phyloP scores from a whole-genome alignment of 2,888 invertebrate species.

The Villa cingulata region DNA sequence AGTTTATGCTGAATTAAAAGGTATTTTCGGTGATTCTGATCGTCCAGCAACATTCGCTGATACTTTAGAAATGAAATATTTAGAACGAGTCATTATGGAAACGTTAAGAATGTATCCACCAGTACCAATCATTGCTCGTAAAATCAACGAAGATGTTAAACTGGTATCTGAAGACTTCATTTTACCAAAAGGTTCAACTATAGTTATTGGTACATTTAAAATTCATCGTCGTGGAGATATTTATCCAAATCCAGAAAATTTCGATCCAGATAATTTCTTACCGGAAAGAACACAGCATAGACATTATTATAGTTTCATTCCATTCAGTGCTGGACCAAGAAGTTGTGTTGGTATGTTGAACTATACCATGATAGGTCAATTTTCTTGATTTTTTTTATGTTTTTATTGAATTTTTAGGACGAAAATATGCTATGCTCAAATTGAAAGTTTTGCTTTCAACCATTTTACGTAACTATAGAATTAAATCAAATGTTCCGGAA shows the following conservation, averaged over 20 bases:
- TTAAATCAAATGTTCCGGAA: conserved; percentile 49
- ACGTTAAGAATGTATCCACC: conserved; percentile 66
- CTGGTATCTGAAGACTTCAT: conserved; percentile 45
- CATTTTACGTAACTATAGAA: conserved; percentile 52
- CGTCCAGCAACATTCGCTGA: conserved; percentile 63
- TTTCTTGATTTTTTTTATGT: background rate
- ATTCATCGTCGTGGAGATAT: conserved; percentile 52
- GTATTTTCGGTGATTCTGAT: conserved; percentile 65
- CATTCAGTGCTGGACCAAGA: conserved; percentile 68
- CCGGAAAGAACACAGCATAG: conserved; percentile 60
- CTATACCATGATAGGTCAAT: background rate
- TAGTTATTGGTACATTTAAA: conserved; percentile 51
- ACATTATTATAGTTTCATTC: conserved; percentile 67
- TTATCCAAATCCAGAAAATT: conserved; percentile 55
- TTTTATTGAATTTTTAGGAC: conserved; percentile 33
- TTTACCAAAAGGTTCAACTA: conserved; percentile 56
- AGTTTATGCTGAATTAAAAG: conserved; percentile 58
- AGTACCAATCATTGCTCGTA: conserved; percentile 63
- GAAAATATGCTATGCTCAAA: conserved; percentile 68
- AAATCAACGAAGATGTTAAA: conserved; percentile 54
- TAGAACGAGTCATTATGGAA: conserved; percentile 66
- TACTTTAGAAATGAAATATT: conserved; percentile 66
- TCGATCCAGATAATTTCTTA: conserved; percentile 67
- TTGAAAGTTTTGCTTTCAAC: conserved; percentile 60
- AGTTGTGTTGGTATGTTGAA: conserved; percentile 60